These are phyloP conservation scores for Trissolcus japonicus DNA, from an alignment of 2,888 invertebrate species.

Conservation along the genomic window DNA sequence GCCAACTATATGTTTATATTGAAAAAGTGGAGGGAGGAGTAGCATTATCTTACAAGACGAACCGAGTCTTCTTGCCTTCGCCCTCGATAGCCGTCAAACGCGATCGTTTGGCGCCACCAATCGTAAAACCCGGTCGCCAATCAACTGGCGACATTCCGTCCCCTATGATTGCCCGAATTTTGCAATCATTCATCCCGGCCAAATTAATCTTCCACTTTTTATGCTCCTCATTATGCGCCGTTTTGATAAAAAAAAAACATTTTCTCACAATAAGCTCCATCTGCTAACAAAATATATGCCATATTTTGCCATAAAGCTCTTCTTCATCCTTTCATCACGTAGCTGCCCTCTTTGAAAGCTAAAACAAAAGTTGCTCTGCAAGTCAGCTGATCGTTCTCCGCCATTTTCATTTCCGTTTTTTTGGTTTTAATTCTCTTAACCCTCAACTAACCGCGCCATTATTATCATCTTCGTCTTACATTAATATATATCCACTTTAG, in stretches of 20 bases:
- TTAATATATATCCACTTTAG: no score
- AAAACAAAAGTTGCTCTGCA: no score
- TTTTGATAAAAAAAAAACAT: slow-evolving; percentile 9
- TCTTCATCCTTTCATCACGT: no score
- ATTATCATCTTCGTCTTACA: no score
- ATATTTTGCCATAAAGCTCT: no score
- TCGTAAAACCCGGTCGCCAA: slow-evolving; percentile 67
- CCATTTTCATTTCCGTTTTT: no score
- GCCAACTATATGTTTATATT: slow-evolving; percentile 56
- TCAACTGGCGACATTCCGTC: slow-evolving; percentile 60
- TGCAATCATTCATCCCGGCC: slow-evolving; percentile 29
- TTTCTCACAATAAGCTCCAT: neutral
- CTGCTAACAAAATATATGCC: no score
- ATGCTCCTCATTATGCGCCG: slow-evolving; percentile 22
- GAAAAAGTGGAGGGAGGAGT: slow-evolving; percentile 41
- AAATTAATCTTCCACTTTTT: slow-evolving; percentile 38
- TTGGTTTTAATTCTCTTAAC: no score
- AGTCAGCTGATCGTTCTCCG: no score
- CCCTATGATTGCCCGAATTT: slow-evolving; percentile 48
- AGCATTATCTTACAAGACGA: slow-evolving; percentile 54
- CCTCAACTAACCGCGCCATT: no score
- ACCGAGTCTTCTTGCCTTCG: slow-evolving; percentile 19
- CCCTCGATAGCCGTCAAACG: slow-evolving; percentile 59
- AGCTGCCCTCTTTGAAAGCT: no score
- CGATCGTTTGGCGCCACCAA: slow-evolving; percentile 69